Evolutionary conservation across 2,888 invertebrate genomes (phyloP).

Genomic region (Ischnus inquisitorius): DNA sequence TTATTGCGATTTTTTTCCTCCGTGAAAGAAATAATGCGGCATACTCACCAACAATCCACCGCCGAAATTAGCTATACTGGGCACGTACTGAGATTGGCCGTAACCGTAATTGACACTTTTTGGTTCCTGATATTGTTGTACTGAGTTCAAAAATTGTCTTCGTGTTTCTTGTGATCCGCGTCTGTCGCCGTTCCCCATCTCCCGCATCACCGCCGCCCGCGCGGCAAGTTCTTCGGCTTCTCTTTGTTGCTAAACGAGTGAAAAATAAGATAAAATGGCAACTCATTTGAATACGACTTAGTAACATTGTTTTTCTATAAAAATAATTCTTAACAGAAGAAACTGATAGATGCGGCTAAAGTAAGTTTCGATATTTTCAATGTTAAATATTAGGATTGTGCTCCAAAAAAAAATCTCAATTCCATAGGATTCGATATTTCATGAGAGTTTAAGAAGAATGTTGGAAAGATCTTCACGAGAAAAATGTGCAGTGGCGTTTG

Average conservation of each 20-base stretch:
- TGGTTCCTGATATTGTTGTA: conserved; percentile 75
- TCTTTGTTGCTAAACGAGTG: conserved; percentile 89
- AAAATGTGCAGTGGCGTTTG: neutral
- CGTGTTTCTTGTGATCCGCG: conserved; percentile 71
- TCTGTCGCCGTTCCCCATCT: conserved; percentile 86
- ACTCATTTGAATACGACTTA: too few relatives aligned
- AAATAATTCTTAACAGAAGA: too few relatives aligned
- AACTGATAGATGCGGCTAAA: too few relatives aligned
- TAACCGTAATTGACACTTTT: conserved; percentile 76
- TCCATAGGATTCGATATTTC: neutral
- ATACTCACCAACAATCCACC: conserved; percentile 78
- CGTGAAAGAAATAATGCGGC: neutral
- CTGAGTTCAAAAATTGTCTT: conserved; percentile 75
- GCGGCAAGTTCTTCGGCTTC: conserved; percentile 91
- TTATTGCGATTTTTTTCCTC: neutral
- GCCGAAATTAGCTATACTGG: conserved; percentile 76
- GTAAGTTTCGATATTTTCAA: too few relatives aligned
- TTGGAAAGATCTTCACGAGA: neutral
- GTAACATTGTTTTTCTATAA: too few relatives aligned
- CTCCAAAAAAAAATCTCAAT: neutral
- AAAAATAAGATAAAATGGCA: neutral
- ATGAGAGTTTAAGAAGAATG: neutral
- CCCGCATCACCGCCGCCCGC: conserved; percentile 88
- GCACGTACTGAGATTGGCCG: conserved; percentile 74
- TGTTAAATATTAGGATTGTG: too few relatives aligned